A percentile compares a stretch with the other conserved stretches of the same genome.
Conservation (phyloP, 2,888 invertebrate species). For the Calliphora vomitoria region DNA sequence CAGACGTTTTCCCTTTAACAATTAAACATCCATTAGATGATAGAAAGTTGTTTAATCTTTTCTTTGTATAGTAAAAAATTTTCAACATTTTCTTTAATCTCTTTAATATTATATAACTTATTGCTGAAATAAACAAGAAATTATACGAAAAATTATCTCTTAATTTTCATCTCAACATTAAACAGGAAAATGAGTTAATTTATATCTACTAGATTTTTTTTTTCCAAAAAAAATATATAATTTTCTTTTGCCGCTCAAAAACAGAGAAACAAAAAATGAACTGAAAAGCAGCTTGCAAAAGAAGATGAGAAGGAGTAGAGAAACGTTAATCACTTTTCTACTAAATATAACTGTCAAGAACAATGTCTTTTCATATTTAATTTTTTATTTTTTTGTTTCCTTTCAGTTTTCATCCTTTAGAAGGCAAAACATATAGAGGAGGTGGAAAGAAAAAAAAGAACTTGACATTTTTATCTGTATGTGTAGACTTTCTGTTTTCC, state of each 20-base stretch:
- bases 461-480: conserved; percentile 64
- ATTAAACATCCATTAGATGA: neutral
- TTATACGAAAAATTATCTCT: conserved; percentile 41
- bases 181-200: conserved; percentile 64
- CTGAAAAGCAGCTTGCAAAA: neutral
- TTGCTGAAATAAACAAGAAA: conserved; percentile 13
- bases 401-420: conserved; percentile 35
- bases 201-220: neutral
- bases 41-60: neutral
- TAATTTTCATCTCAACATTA: conserved; percentile 46
- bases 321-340: conserved; percentile 68
- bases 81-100: neutral
- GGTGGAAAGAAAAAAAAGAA: conserved; percentile 2
- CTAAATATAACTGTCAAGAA: conserved; percentile 70
- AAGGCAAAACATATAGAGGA: conserved; percentile 1
- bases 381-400: conserved; percentile 10
- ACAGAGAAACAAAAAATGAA: neutral
- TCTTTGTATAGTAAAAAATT: neutral
- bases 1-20: neutral
- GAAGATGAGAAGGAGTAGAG: neutral
- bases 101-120: neutral
- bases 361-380: conserved; percentile 56
- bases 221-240: neutral
- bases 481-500: neutral
- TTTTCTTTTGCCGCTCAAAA: conserved; percentile 15